A percentile compares a stretch with the other conserved stretches of the same genome.
Conservation (phyloP, 2,888 invertebrate species). For the Leucoptera coffeella region DNA sequence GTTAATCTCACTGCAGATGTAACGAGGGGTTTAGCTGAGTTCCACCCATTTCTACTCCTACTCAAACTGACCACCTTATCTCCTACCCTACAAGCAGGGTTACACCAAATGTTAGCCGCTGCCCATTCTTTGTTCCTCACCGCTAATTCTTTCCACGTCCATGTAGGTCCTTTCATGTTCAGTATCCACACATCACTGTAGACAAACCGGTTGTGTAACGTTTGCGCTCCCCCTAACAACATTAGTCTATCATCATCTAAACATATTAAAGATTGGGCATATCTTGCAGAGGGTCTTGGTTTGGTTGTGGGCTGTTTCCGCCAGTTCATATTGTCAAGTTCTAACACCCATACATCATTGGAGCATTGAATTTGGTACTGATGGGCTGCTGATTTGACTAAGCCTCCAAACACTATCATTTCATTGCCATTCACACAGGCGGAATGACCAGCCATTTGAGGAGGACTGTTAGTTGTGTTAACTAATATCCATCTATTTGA, state of each 20-base stretch:
- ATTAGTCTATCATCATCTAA: constrained; percentile 73
- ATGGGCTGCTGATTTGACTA: constrained; percentile 46
- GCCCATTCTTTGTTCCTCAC: constrained; percentile 73
- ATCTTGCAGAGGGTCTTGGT: constrained; percentile 72
- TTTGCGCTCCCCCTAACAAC: constrained; percentile 82
- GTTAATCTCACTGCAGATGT: constrained; percentile 49
- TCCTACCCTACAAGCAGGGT: constrained; percentile 78
- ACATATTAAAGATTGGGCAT: constrained; percentile 88
- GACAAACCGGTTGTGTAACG: constrained; percentile 67
- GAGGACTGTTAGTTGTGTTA: constrained; percentile 61
- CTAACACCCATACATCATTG: constrained; percentile 86
- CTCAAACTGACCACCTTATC: constrained; percentile 73
- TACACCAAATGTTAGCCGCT: constrained; percentile 87
- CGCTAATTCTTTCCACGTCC: constrained; percentile 71
- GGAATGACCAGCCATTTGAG: constrained; percentile 88
- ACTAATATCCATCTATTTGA: constrained; percentile 74
- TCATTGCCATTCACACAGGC: constrained; percentile 76
- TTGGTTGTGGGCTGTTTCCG: constrained; percentile 64
- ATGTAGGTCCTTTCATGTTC: constrained; percentile 63
- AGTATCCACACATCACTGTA: constrained; percentile 90
- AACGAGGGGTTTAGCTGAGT: constrained; percentile 45
- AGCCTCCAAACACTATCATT: constrained; percentile 81
- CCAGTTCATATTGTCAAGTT: constrained; percentile 74
- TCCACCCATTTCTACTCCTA: constrained; percentile 50
- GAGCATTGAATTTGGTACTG: constrained; percentile 49